Conservation (phyloP, 2,888 invertebrate genomes). For the Mystacides longicornis region DNA sequence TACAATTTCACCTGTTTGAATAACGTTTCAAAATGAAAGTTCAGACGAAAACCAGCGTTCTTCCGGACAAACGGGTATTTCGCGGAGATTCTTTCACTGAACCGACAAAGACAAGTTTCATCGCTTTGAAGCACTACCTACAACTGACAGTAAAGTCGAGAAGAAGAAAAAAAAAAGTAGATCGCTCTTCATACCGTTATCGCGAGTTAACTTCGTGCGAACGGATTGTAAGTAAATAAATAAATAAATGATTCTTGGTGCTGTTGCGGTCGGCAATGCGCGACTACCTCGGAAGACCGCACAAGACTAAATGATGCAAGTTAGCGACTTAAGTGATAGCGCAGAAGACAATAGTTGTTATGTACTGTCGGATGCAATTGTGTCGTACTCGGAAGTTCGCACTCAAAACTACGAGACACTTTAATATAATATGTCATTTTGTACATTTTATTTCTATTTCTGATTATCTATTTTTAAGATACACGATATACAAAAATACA, state of each 20-base stretch:
- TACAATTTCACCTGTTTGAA: background rate
- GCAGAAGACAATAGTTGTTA: no score
- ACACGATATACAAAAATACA: no score
- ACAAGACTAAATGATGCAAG: background rate
- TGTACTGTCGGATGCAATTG: no score
- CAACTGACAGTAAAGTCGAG: background rate
- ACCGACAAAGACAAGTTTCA: background rate
- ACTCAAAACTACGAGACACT: no score
- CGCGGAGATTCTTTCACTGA: background rate
- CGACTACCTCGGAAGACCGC: background rate
- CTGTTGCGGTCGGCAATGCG: no score
- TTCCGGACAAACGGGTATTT: conserved; percentile 1
- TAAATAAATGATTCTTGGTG: no score
- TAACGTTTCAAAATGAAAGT: conserved; percentile 1
- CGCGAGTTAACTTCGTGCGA: background rate
- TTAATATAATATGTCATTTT: no score
- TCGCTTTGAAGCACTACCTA: no score
- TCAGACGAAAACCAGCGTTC: no score
- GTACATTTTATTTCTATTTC: no score
- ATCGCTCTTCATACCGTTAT: background rate
- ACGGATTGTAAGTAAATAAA: background rate
- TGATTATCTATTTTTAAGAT: no score
- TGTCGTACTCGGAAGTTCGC: no score
- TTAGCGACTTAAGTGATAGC: background rate
- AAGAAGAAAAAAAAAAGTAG: background rate